Conservation (phyloP, 2,797 vertebrate species). For the Euphonia xanthogaster region DNA sequence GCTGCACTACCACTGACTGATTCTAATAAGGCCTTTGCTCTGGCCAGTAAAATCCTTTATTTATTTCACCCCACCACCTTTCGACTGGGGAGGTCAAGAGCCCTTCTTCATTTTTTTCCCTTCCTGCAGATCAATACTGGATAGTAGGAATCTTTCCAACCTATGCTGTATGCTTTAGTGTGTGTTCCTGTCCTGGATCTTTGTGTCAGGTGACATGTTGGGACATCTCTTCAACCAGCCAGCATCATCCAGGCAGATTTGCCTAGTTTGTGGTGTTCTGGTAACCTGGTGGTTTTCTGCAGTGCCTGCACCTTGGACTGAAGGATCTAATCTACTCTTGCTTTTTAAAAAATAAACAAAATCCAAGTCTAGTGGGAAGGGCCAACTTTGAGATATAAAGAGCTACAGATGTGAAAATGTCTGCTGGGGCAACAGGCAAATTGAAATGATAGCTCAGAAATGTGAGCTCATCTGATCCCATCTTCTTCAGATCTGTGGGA, state of each 20-base stretch:
- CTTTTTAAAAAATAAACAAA: background rate
- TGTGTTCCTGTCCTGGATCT: background rate
- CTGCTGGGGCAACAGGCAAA: background rate
- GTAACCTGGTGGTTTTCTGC: background rate
- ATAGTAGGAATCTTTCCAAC: background rate
- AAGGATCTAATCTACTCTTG: background rate
- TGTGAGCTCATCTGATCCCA: background rate
- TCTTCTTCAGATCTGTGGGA: background rate
- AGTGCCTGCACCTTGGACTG: background rate
- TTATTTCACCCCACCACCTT: conserved; percentile 30
- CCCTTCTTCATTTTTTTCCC: background rate
- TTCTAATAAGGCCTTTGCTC: conserved; percentile 28
- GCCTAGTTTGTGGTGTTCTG: background rate
- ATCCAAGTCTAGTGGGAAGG: background rate
- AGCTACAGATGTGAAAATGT: background rate
- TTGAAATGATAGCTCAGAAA: background rate
- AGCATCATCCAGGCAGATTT: background rate
- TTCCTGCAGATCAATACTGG: background rate
- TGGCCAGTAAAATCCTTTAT: conserved; percentile 17
- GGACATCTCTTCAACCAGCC: background rate
- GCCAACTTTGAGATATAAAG: background rate
- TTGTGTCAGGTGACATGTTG: background rate
- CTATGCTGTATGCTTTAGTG: background rate
- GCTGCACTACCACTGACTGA: background rate
- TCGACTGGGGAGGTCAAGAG: background rate